Conservation (phyloP, 92 coral and sea anemone species). For the Diadumene lineata region DNA sequence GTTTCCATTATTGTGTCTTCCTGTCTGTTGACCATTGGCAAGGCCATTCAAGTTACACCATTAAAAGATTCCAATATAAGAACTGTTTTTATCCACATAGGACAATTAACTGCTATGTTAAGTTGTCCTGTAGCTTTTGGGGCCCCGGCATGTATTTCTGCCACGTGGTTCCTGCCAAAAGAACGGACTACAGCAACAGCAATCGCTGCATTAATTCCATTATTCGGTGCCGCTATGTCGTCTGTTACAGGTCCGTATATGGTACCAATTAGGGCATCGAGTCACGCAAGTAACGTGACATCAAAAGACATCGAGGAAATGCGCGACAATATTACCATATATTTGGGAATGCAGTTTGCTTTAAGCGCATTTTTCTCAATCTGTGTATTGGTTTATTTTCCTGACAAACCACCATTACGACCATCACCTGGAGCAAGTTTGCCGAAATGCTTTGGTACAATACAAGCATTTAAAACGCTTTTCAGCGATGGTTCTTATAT, state of each 20-base stretch:
- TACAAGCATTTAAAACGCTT: constrained; percentile 7
- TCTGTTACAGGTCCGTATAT: constrained; percentile 65
- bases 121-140: constrained; percentile 61
- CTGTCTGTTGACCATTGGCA: constrained; percentile 51
- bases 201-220: constrained; percentile 54
- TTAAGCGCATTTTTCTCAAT: constrained; percentile 47
- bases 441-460: neutral
- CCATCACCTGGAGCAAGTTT: constrained; percentile 61
- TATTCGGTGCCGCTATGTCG: constrained; percentile 51
- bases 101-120: constrained; percentile 66
- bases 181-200: constrained; percentile 86
- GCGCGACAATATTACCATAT: constrained; percentile 19
- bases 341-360: constrained; percentile 49
- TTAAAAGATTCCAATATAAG: constrained; percentile 9
- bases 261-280: constrained; percentile 32
- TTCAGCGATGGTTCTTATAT: constrained; percentile 42
- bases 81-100: constrained; percentile 60
- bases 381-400: constrained; percentile 62
- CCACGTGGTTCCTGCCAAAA: constrained; percentile 77
- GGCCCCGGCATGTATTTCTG: constrained; percentile 75
- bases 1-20: constrained; percentile 55
- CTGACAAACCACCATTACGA: constrained; percentile 74
- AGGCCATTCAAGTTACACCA: constrained; percentile 63
- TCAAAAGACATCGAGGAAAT: neutral
- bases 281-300: constrained; percentile 3